A percentile compares a stretch with the other conserved stretches of the same genome.
Evolutionary conservation across 2,888 invertebrate species (phyloP).

Genomic region (Amiota communis): DNA sequence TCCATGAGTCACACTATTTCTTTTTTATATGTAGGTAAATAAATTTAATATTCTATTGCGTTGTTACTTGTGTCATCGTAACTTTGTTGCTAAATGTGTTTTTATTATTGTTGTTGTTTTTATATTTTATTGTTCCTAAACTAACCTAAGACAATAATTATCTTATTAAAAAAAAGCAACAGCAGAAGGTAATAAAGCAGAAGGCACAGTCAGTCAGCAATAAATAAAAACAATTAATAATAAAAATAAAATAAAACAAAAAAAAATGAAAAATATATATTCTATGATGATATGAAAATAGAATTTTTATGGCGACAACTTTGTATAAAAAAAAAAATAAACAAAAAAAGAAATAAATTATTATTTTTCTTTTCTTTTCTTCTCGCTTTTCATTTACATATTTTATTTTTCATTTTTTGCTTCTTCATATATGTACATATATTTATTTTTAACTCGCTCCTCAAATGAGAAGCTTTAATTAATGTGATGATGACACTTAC

Average conservation of each 20-base stretch:
- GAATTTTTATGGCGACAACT: constrained; percentile 23
- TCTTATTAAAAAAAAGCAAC: constrained; percentile 46
- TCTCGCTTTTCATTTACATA: neutral
- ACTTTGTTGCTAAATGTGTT: neutral
- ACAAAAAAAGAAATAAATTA: neutral
- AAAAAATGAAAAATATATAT: constrained; percentile 39
- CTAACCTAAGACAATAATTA: constrained; percentile 71
- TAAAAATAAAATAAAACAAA: constrained; percentile 34
- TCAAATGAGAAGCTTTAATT: no score
- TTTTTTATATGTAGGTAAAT: neutral
- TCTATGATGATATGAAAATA: constrained; percentile 44
- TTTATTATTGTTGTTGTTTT: constrained; percentile 42
- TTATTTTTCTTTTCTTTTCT: neutral
- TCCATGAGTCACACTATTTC: constrained; percentile 45
- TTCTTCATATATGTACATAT: no score
- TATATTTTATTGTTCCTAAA: constrained; percentile 45
- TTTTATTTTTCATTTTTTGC: neutral
- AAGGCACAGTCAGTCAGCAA: constrained; percentile 6
- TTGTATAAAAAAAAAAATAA: neutral
- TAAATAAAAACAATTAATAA: no score
- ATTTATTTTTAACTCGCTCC: no score
- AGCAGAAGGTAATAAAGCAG: constrained; percentile 29
- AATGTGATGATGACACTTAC: no score
- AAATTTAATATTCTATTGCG: neutral
- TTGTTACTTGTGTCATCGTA: neutral